Base-by-base conservation (phyloP, 2,113 vertebrate species). In the Tragulus kanchil region DNA sequence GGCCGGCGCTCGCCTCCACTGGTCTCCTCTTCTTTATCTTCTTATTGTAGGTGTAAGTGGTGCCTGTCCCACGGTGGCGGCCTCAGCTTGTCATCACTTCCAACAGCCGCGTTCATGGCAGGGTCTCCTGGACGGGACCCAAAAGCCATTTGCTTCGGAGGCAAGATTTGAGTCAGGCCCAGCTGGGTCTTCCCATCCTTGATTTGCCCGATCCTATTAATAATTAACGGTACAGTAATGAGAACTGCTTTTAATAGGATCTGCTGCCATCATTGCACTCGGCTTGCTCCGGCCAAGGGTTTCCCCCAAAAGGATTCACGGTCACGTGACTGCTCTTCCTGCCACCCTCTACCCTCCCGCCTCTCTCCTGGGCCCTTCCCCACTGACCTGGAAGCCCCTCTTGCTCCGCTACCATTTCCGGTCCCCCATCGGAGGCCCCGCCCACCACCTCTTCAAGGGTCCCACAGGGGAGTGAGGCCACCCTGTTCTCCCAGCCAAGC, bases 161-260 rank as follows among this genome's bases (percentile, higher is more conserved):
- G 78, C 90, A 59, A 94, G 96, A 96, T 78, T 94, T 90, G 97
- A 94, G 97, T 96, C 61, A 9, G 97, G 96, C 97, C 91, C 96
- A 97, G 94, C 97, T 98, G 98, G 98, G 95, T 42, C 98, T 98
- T 96, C 98, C 98, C 97, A 84, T 78, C 97, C 96, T 97, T 97
- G 95, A 93, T 98, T 97, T 98, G 96, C 97, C 97, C 81, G 15
- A 21, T 71, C 71, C 96, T 94, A 98, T 98, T 98, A 98, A 98
- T 98, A 98, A 98, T 98, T 98, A 99, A 98, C 94, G 50, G 87
- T 8, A 19, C 95, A 90, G 92, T 97, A 97, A 98, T 6, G 65
- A 98, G 98, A 82, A 61, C 3, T 11, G 97, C 98, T 98, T 97
- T 98, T 97, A 98, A 98, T 94, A 98, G 98, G 96, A 95, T 96